A percentile compares a stretch with the other conserved stretches of the same genome.
Conservation (phyloP, 1,140 invertebrate species). For the Myzus persicae region DNA sequence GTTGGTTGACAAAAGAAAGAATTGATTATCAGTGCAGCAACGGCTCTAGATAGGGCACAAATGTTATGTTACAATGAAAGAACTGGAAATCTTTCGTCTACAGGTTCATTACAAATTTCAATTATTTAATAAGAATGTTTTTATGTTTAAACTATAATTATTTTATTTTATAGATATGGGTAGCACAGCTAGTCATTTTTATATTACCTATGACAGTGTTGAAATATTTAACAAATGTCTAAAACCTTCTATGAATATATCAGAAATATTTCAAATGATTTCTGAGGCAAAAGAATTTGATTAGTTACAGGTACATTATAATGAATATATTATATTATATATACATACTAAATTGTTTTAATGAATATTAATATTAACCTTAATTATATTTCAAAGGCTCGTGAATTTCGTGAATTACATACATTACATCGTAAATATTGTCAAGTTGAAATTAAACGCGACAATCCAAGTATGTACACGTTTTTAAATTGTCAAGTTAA, state of each 20-base stretch:
- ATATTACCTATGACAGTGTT: constrained; percentile 96
- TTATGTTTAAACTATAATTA: constrained; percentile 19
- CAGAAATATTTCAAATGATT: constrained; percentile 87
- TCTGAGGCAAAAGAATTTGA: constrained; percentile 93
- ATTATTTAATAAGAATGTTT: constrained; percentile 58
- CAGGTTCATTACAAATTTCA: constrained; percentile 68
- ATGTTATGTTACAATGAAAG: constrained; percentile 92
- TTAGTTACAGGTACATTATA: constrained; percentile 84
- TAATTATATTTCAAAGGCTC: constrained; percentile 70
- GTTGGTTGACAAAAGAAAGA: constrained; percentile 77
- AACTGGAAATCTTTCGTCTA: constrained; percentile 83
- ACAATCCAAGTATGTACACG: too few species aligned
- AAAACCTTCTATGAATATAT: constrained; percentile 82
- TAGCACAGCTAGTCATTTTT: constrained; percentile 95
- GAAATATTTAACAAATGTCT: constrained; percentile 87
- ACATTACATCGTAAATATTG: constrained; percentile 76
- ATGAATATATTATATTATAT: not conserved
- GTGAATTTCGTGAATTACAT: constrained; percentile 92
- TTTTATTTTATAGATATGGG: constrained; percentile 78
- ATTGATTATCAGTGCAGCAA: constrained; percentile 81
- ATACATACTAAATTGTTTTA: constrained; percentile 13
- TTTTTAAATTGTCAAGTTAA: constrained; percentile 98
- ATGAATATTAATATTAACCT: not conserved
- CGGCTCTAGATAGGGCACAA: constrained; percentile 85
- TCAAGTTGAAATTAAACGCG: constrained; percentile 80